Conservation (phyloP, 2,888 invertebrate genomes). For the Pantelozetes paolii region DNA sequence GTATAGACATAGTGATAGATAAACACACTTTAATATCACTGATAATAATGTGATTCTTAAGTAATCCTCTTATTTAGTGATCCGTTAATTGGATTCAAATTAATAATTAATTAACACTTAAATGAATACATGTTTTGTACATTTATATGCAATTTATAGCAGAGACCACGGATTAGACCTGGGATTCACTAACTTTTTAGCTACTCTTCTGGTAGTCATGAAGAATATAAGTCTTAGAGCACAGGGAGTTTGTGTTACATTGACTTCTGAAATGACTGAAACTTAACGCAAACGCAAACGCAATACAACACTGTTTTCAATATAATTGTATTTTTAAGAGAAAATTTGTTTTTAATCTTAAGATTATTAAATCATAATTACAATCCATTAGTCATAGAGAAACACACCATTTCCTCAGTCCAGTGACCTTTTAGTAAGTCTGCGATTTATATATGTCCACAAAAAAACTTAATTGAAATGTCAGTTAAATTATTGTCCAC, state of each 20-base stretch:
- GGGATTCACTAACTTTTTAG: not conserved
- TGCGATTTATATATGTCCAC: not conserved
- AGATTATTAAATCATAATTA: not conserved
- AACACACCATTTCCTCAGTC: too few relatives aligned
- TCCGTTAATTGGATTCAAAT: too few relatives aligned
- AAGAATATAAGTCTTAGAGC: not conserved
- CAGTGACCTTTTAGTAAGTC: too few relatives aligned
- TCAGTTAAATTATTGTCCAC: not conserved
- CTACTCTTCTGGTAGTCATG: not conserved
- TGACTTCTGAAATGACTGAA: not conserved
- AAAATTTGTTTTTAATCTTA: not conserved
- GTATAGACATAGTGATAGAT: too few relatives aligned
- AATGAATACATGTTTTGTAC: too few relatives aligned
- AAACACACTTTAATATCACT: too few relatives aligned
- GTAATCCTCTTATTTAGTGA: too few relatives aligned
- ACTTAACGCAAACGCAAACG: not conserved
- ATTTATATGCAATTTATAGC: too few relatives aligned
- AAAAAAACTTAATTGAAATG: not conserved
- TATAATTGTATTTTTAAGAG: not conserved
- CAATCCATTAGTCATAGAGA: too few relatives aligned
- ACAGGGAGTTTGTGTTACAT: conserved; percentile 5
- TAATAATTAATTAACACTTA: too few relatives aligned
- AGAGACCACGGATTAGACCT: too few relatives aligned
- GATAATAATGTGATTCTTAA: too few relatives aligned
- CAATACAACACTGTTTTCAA: not conserved